Evolutionary conservation across 1,140 invertebrate genomes (phyloP).

Genomic region (Schlechtendalia chinensis): DNA sequence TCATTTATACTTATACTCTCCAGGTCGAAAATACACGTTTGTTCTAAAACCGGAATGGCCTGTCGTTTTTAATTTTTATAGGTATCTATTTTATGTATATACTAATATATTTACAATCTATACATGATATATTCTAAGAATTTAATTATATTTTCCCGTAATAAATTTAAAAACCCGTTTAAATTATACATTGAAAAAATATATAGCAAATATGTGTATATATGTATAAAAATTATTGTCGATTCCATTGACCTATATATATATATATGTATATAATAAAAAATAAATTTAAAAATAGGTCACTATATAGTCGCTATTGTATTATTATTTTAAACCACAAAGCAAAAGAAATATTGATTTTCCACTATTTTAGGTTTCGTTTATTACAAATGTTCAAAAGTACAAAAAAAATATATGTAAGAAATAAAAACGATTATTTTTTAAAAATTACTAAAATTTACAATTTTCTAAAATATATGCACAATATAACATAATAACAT

Average conservation of each 20-base stretch:
- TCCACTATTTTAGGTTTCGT: no score
- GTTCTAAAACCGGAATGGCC: not conserved
- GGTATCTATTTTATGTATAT: not conserved
- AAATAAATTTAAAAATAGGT: no score
- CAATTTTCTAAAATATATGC: no score
- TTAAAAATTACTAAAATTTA: no score
- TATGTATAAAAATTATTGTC: not conserved
- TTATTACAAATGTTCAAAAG: no score
- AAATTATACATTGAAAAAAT: not conserved
- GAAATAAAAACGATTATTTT: no score
- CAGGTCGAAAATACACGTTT: not conserved
- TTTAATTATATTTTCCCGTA: not conserved
- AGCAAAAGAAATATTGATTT: no score
- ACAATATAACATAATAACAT: no score
- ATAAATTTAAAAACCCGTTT: not conserved
- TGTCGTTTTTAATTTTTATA: not conserved
- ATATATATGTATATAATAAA: not conserved
- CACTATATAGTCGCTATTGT: no score
- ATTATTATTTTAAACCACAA: no score
- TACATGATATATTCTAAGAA: no score
- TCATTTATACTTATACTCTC: not conserved
- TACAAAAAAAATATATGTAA: no score
- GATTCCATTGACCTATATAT: conserved; percentile 8
- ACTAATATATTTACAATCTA: not conserved
- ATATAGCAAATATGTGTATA: not conserved